These are phyloP conservation scores for Pteromalus puparum DNA, from an alignment of 1,140 invertebrate species.

Conservation along the genomic window DNA sequence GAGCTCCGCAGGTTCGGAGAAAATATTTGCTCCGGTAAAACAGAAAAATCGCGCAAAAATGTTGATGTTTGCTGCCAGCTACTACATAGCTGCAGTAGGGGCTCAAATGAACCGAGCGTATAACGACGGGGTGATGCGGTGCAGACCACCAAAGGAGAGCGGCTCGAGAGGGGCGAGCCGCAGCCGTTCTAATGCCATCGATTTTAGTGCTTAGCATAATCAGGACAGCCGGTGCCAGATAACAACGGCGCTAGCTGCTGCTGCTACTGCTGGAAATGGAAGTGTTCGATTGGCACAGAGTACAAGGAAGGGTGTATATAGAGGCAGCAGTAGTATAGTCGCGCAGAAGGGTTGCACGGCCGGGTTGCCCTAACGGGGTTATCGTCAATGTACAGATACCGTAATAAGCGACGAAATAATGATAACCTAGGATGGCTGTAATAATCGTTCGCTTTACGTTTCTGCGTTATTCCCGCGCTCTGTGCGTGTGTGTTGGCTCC, in stretches of 20 bases:
- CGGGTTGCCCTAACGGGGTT: constrained; percentile 42
- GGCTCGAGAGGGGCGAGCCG: neutral
- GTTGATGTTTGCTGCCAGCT: neutral
- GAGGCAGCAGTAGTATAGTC: neutral
- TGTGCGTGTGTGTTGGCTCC: constrained; percentile 46
- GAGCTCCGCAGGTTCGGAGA: neutral
- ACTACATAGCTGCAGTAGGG: constrained; percentile 13
- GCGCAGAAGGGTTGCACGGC: constrained; percentile 31
- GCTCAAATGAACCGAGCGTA: constrained; percentile 41
- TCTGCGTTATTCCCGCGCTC: constrained; percentile 51
- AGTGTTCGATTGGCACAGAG: constrained; percentile 57
- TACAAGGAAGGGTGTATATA: constrained; percentile 50
- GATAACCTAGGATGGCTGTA: constrained; percentile 45
- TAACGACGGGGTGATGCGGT: neutral
- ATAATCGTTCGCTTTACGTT: constrained; percentile 54
- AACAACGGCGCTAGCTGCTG: constrained; percentile 45
- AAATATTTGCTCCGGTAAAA: constrained; percentile 27
- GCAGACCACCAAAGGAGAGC: neutral
- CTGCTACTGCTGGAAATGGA: constrained; percentile 54
- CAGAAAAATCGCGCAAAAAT: neutral
- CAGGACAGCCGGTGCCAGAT: constrained; percentile 63
- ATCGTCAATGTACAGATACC: constrained; percentile 50
- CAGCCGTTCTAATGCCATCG: constrained; percentile 67
- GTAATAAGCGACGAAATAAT: constrained; percentile 52
- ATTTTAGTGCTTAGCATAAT: constrained; percentile 73